Evolutionary conservation across 2,888 invertebrate species (phyloP), one percentile per base, ranked within the genome.

Genomic region (Folsomia candida): DNA sequence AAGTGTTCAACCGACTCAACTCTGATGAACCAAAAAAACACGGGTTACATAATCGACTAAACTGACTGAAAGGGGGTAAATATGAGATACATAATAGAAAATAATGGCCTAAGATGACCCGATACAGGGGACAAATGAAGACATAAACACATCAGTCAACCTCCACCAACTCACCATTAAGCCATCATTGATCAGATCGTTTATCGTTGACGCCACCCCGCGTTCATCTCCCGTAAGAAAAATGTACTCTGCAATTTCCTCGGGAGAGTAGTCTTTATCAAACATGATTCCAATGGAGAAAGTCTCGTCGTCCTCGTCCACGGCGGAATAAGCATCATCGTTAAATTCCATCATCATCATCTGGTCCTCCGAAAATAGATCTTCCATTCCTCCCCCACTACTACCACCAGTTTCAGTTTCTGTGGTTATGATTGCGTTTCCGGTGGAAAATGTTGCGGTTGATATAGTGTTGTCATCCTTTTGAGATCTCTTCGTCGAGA

Each of bases 151-250:
- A n/a, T n/a, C n/a, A n/a, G n/a, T n/a, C n/a, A n/a, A n/a, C n/a
- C n/a, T n/a, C n/a, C 3, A 22, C 67, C 37, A 20, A 67, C 65
- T 69, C 69, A 72, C 69, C 68, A 74, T 70, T 37, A 71, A 14
- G 79, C 90, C 90, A 79, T 90, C 90, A 80, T 90, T 88, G 22
- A 92, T 86, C 80, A 91, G 89, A 78, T 91, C 91, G 81, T 91
- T 90, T 25, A 92, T 89, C 14, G 91, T 90, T 4, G 88, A 83
- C 0, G 91, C 90, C 1, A 92, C 91, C 4, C 91, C 90, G 66
- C 88, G 87, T 81, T 92, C 91, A 81, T 92, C 91, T 0, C 91
- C 91, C 0, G 91, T 91, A 89, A 90, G 91, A 82, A 90, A 91
- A 1, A 92, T 89, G 80, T 92, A 92, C 81, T 91, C 90, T 0